Percentiles rank a stretch among this genome's conserved stretches.
phyloP scores from a whole-genome alignment of 2,888 invertebrate species.

The Monoplex corrugatus region DNA sequence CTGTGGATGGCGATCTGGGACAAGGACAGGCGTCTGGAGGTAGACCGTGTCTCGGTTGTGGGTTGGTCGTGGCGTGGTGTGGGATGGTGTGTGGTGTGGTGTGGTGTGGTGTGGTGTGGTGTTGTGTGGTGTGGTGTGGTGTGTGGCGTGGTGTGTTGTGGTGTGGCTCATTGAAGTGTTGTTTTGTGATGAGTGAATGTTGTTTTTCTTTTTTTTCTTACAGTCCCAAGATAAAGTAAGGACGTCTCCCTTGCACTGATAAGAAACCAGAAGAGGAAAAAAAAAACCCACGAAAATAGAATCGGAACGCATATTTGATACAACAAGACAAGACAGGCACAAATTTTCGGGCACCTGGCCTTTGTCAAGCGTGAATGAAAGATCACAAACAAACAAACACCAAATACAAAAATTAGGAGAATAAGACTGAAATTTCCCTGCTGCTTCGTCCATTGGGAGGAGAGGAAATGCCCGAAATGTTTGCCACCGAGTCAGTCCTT shows the following conservation, averaged over 20 bases:
- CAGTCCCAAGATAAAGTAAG: neutral
- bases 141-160: neutral
- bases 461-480: too few species aligned
- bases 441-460: too few species aligned
- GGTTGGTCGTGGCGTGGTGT: neutral
- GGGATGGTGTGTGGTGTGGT: neutral
- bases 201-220: conserved; percentile 7
- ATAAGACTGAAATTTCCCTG: too few species aligned
- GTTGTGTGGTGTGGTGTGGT: neutral
- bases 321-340: too few species aligned
- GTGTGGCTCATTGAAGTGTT: neutral
- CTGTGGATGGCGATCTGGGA: neutral
- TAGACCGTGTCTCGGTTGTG: neutral
- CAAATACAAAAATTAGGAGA: too few species aligned
- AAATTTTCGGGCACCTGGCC: neutral
- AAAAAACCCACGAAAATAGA: too few species aligned
- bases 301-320: too few species aligned
- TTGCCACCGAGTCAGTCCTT: too few species aligned
- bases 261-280: too few species aligned
- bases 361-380: too few species aligned
- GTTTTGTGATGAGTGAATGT: neutral
- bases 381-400: too few species aligned
- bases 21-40: neutral
- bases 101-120: neutral
- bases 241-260: too few species aligned